Base-by-base conservation (phyloP, 2,113 vertebrate genomes). In the Salminus brasiliensis region DNA sequence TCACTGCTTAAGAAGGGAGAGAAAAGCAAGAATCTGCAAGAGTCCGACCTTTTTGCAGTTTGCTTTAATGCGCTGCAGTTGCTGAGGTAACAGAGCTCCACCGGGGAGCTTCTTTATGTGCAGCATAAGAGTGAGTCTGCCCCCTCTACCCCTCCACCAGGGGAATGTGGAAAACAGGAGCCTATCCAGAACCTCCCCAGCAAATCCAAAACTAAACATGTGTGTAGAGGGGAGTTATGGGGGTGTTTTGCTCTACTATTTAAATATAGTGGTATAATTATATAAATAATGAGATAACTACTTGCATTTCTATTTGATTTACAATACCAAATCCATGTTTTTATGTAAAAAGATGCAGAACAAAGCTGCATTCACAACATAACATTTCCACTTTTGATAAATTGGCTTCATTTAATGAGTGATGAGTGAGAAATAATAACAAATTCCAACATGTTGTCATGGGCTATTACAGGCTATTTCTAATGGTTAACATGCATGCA, bases 31-130 rank as follows among this genome's bases (percentile, higher is more conserved):
- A 79, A 66, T 43, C 47, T 39, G 45, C 67, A 7, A 59, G 66
- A 23, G 41, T 57, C 21, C 66, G 39, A 78, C 74, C 68, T 67
- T 53, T 29, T 6, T 29, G 21, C 72, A 49, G 65, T 41, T 68
- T 83, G 32, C 67, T 71, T 45, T 72, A 74, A 71, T 80, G 57
- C 65, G 65, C 27, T 29, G n/a, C 18, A 16, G 76, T 80, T 83
- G 57, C 67, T 36, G 27, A 29, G 67, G 78, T 11, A 55, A 80
- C 63, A 18, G 62, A 21, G 32, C 75, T 11, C 43, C 62, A 69
- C 16, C 9, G 21, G 6, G 25, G 60, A 45, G 41, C 43, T 76
- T 67, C 55, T 75, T 59, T 73, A 52, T 49, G 43, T 53, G 63
- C 43, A 53, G 34, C 39, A 60, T 52, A 55, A 55, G 52, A 25